Percentiles rank a stretch among this genome's conserved stretches.
phyloP scores from a whole-genome alignment of 1,140 invertebrate species.

The Pachypsylla venusta region DNA sequence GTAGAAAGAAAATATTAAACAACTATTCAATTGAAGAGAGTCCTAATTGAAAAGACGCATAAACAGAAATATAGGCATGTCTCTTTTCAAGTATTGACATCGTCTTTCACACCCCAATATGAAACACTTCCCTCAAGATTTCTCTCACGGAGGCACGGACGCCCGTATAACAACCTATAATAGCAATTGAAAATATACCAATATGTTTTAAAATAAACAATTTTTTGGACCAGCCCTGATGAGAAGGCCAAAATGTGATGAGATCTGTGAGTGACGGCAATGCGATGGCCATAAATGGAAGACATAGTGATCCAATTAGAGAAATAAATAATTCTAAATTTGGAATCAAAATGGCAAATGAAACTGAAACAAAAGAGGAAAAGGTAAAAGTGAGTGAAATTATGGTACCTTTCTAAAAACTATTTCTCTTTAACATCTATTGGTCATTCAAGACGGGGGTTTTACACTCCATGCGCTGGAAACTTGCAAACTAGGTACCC shows the following conservation, averaged over 20 bases:
- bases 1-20: too few relatives aligned
- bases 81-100: too few relatives aligned
- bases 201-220: constrained; percentile 39
- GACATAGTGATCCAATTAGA: constrained; percentile 61
- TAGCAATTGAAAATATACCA: constrained; percentile 38
- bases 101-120: too few relatives aligned
- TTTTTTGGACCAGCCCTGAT: constrained; percentile 28
- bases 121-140: constrained; percentile 33
- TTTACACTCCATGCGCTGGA: too few relatives aligned
- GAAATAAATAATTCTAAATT: constrained; percentile 66
- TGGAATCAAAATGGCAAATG: constrained; percentile 75
- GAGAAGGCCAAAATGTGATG: constrained; percentile 44
- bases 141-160: constrained; percentile 47
- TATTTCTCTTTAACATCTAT: too few relatives aligned
- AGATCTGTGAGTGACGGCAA: constrained; percentile 69
- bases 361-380: constrained; percentile 32
- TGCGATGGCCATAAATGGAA: constrained; percentile 65
- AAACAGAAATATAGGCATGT: too few relatives aligned
- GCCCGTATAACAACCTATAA: constrained; percentile 48
- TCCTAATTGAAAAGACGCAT: too few relatives aligned
- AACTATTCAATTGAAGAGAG: too few relatives aligned
- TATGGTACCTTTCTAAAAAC: too few relatives aligned
- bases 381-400: too few relatives aligned
- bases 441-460: too few relatives aligned
- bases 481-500: too few relatives aligned